phyloP scores from a whole-genome alignment of 1,140 invertebrate genomes.

The Palaemon carinicauda region DNA sequence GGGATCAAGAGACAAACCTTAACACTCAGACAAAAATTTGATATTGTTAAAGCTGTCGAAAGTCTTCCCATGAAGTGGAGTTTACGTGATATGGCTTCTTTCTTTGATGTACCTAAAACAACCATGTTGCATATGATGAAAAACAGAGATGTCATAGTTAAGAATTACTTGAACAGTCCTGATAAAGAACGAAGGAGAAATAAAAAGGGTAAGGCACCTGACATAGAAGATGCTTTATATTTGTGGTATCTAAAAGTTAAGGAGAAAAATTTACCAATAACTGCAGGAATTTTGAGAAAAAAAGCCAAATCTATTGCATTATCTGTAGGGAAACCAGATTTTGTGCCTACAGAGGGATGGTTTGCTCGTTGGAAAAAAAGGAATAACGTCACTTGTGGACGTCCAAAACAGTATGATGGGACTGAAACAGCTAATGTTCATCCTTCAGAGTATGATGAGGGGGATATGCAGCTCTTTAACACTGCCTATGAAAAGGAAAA shows the following conservation, averaged over 20 bases:
- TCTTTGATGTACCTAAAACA: slow-evolving; percentile 21
- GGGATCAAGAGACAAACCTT: slow-evolving; percentile 27
- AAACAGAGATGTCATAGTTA: slow-evolving; percentile 13
- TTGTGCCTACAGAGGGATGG: slow-evolving; percentile 24
- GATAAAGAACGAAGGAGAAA: slow-evolving; percentile 19
- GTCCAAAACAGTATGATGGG: slow-evolving; percentile 32
- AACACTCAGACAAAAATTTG: slow-evolving; percentile 28
- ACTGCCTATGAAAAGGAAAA: slow-evolving; percentile 30
- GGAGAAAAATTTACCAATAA: slow-evolving; percentile 34
- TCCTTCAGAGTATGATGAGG: slow-evolving; percentile 27
- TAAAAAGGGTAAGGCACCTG: slow-evolving; percentile 31
- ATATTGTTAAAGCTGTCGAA: slow-evolving; percentile 20
- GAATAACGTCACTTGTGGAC: slow-evolving; percentile 28
- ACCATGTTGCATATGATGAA: slow-evolving; percentile 33
- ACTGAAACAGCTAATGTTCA: slow-evolving; percentile 17
- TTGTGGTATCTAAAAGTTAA: slow-evolving; percentile 34
- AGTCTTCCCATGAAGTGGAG: slow-evolving; percentile 28
- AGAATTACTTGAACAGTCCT: slow-evolving; percentile 21
- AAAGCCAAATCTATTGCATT: slow-evolving; percentile 21
- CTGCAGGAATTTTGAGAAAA: slow-evolving; percentile 22
- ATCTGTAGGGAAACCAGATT: slow-evolving; percentile 17
- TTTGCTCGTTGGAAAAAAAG: slow-evolving; percentile 30
- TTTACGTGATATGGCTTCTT: slow-evolving; percentile 20
- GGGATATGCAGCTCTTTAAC: slow-evolving; percentile 22
- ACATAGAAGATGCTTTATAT: slow-evolving; percentile 30